Base-by-base conservation (phyloP, 2,113 vertebrate species). In the Bambusicola thoracicus region DNA sequence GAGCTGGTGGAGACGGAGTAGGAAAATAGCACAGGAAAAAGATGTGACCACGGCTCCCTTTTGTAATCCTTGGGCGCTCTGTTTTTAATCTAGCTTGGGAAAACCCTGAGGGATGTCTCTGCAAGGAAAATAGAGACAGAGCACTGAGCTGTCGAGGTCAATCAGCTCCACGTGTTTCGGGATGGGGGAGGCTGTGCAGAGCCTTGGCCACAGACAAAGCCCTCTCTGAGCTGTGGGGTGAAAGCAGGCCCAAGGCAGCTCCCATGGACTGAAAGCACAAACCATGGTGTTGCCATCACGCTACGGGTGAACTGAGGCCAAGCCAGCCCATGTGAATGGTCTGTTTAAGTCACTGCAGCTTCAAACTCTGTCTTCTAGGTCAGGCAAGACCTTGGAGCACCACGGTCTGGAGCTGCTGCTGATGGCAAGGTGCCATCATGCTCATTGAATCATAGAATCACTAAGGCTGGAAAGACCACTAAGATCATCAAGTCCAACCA, bases 31-130 rank as follows among this genome's bases (percentile, higher is more conserved):
- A 6, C 15, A 61, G 80, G 56, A 13, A 11, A 86, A 90, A 89
- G 69, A 79, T 16, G 78, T 53, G 44, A 56, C 82, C 22, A 53
- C 2, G 9, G 48, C 41, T 13, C 53, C 0, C 19, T 95, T 90
- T 93, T 77, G 86, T 77, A 96, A 93, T 90, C 58, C 55, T 24
- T 58, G 21, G 53, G 36, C 4, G 18, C 27, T 82, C 81, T 91
- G 89, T 41, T 78, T 96, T 93, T 79, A 19, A 81, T 81, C 86
- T 53, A 48, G 56, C 44, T 91, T 93, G 83, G 84, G 92, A 95
- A 89, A 85, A 53, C 89, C 90, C 95, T 48, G 56, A 90, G 95
- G 92, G 89, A 12, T 67, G 53, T 84, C 30, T 93, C 90, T 79
- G 69, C 0, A 12, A 90, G 89, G 74, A 61, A 78, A 93, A 88